These are phyloP conservation scores for Drosophila jambulina DNA, from an alignment of 1,140 invertebrate genomes.

Conservation along the genomic window DNA sequence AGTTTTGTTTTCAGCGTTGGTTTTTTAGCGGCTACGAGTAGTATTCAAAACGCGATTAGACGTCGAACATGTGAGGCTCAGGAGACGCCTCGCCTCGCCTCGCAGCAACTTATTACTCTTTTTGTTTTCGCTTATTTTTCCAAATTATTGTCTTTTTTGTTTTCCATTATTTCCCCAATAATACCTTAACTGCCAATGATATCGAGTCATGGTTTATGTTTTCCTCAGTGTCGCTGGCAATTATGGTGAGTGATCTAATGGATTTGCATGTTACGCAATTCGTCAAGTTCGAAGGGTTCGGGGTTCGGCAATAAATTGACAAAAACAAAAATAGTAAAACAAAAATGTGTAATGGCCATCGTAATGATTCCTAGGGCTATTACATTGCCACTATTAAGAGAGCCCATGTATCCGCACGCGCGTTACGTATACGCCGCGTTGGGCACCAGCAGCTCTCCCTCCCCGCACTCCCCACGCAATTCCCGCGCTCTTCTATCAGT, in stretches of 20 bases:
- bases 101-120: slow-evolving; percentile 43
- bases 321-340: slow-evolving; percentile 12
- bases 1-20: slow-evolving; percentile 43
- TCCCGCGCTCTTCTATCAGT: slow-evolving; percentile 22
- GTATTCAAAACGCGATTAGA: slow-evolving; percentile 85
- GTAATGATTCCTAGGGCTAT: slow-evolving; percentile 35
- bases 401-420: slow-evolving; percentile 44
- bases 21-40: slow-evolving; percentile 56
- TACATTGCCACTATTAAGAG: slow-evolving; percentile 53
- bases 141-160: slow-evolving; percentile 42
- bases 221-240: slow-evolving; percentile 78
- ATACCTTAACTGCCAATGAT: slow-evolving; percentile 23
- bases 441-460: not conserved
- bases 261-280: slow-evolving; percentile 73
- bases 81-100: slow-evolving; percentile 44
- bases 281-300: slow-evolving; percentile 21
- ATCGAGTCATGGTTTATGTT: slow-evolving; percentile 75
- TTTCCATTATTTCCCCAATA: slow-evolving; percentile 11
- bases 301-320: slow-evolving; percentile 38
- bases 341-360: slow-evolving; percentile 29
- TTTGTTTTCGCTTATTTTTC: slow-evolving; percentile 55
- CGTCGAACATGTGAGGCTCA: slow-evolving; percentile 84
- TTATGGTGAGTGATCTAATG: slow-evolving; percentile 78
- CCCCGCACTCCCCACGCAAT: not conserved
- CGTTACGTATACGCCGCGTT: slow-evolving; percentile 65